Percentiles rank a stretch among this genome's conserved stretches.
Conservation (phyloP, 2,888 invertebrate species). For the Chelonus formosanus region DNA sequence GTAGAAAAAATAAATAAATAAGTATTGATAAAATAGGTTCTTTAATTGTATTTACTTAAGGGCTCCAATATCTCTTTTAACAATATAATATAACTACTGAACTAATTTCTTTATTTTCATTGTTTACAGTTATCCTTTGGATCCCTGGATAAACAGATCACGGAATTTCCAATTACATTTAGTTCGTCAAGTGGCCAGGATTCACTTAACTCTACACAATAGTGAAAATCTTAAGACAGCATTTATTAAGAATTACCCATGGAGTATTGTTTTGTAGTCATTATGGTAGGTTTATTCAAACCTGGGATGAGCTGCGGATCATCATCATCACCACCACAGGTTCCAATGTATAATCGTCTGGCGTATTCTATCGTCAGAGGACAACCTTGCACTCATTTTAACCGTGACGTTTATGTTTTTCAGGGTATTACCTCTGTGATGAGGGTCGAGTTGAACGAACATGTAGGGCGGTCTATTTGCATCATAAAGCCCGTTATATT, state of each 20-base stretch:
- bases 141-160: too few species aligned
- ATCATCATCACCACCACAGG: not conserved
- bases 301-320: not conserved
- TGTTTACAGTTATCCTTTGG: too few species aligned
- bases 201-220: not conserved
- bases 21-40: too few species aligned
- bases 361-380: not conserved
- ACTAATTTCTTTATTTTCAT: too few species aligned
- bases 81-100: too few species aligned
- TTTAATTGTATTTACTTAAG: too few species aligned
- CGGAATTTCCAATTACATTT: too few species aligned
- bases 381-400: slow-evolving; percentile 7
- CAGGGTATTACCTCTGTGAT: slow-evolving; percentile 20
- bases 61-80: too few species aligned
- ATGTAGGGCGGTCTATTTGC: slow-evolving; percentile 47
- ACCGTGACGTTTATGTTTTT: slow-evolving; percentile 21
- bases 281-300: not conserved
- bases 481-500: slow-evolving; percentile 48
- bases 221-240: too few species aligned
- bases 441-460: slow-evolving; percentile 19
- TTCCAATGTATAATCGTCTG: not conserved
- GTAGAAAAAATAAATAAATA: too few species aligned
- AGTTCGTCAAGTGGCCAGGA: slow-evolving; percentile 35
- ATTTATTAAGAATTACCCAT: too few species aligned
- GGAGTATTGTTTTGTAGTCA: too few species aligned